These are phyloP conservation scores for Leptobrachium leishanense DNA, from an alignment of 2,113 vertebrate species.

Conservation along the genomic window DNA sequence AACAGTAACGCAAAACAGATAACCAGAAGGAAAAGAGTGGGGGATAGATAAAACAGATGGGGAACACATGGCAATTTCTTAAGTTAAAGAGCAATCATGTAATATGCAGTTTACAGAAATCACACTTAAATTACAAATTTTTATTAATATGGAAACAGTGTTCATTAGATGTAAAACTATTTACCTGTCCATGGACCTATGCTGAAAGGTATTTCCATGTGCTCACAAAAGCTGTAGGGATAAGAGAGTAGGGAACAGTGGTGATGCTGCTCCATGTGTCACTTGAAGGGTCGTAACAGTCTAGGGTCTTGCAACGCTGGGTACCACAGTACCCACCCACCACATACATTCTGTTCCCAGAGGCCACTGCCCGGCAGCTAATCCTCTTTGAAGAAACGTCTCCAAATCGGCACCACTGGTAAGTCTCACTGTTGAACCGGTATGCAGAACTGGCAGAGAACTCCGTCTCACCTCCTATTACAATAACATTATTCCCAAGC, in stretches of 20 bases:
- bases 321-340: constrained; percentile 81
- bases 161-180: background rate
- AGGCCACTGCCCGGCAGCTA: constrained; percentile 80
- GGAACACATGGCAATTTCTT: no score
- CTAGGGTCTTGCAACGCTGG: constrained; percentile 78
- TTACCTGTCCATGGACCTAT: constrained; percentile 51
- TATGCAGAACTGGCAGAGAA: constrained; percentile 82
- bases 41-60: no score
- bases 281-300: constrained; percentile 79
- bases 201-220: constrained; percentile 82
- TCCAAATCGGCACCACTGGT: constrained; percentile 80
- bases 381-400: constrained; percentile 76
- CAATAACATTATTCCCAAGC: constrained; percentile 74
- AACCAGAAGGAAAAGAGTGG: no score
- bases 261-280: constrained; percentile 82
- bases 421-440: constrained; percentile 81
- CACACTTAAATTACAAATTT: no score
- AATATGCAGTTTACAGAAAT: no score
- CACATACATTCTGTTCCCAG: constrained; percentile 78
- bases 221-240: constrained; percentile 82
- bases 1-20: no score
- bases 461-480: constrained; percentile 79
- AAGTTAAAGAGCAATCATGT: no score
- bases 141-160: no score
- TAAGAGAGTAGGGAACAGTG: constrained; percentile 80